Conservation (phyloP, 2,888 invertebrate genomes). For the Dasypogon diadema region DNA sequence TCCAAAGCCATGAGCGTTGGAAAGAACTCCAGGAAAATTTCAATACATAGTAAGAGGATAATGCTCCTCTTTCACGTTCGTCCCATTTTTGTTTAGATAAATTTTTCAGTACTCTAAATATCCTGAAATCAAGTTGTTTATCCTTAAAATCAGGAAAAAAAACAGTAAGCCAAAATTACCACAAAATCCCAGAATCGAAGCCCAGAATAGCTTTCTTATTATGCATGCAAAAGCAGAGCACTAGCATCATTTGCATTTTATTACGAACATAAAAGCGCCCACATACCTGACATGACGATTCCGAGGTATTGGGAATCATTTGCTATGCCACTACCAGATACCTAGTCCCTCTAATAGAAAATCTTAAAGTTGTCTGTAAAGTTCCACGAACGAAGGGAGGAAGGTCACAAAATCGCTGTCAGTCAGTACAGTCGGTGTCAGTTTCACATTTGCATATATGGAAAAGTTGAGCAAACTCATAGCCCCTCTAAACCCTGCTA, state of each 20-base stretch:
- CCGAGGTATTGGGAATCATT: constrained; percentile 18
- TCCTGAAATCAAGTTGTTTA: neutral
- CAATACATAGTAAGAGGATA: neutral
- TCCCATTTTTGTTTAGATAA: neutral
- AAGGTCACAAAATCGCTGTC: neutral
- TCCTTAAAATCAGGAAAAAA: neutral
- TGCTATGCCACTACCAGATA: constrained; percentile 3
- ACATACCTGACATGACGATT: constrained; percentile 15
- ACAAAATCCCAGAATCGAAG: neutral
- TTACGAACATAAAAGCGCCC: constrained; percentile 23
- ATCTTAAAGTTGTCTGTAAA: constrained; percentile 16
- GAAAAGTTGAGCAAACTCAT: constrained; percentile 9
- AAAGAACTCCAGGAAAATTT: too few species aligned
- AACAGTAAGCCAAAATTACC: constrained; percentile 12
- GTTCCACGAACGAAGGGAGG: neutral
- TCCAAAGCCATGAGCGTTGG: too few species aligned
- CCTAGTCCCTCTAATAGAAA: constrained; percentile 9
- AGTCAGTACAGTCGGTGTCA: constrained; percentile 19
- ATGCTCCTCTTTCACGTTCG: neutral
- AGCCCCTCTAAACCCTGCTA: neutral
- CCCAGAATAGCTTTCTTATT: neutral
- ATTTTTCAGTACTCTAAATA: neutral
- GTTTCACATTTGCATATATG: constrained; percentile 28
- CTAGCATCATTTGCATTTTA: constrained; percentile 26
- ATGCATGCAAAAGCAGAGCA: constrained; percentile 15